phyloP scores from a whole-genome alignment of 2,888 invertebrate genomes.

The Rotaria sp. region DNA sequence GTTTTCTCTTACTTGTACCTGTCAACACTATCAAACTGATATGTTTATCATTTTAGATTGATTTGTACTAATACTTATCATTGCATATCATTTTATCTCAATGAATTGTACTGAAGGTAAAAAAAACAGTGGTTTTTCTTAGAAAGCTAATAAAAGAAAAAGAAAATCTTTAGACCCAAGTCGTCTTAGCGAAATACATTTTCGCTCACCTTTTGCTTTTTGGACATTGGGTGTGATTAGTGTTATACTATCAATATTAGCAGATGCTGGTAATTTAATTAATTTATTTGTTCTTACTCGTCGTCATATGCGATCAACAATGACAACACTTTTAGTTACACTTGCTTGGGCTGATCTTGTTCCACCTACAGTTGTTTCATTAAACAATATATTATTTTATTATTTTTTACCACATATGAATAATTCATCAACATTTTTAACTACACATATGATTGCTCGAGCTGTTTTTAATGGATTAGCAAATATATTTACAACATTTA shows the following conservation, averaged over 20 bases:
- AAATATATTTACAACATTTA: not conserved
- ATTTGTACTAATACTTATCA: not conserved
- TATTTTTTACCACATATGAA: not conserved
- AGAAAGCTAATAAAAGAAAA: no score
- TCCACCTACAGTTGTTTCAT: not conserved
- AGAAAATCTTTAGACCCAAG: not conserved
- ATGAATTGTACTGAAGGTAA: constrained; percentile 10
- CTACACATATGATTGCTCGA: not conserved
- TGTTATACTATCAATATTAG: not conserved
- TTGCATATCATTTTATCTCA: not conserved
- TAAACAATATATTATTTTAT: not conserved
- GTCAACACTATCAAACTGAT: not conserved
- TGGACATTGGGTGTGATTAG: not conserved
- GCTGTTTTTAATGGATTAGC: not conserved
- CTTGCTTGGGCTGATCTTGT: not conserved
- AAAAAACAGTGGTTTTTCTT: not conserved
- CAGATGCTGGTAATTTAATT: not conserved
- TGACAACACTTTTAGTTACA: not conserved
- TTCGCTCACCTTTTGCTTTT: not conserved
- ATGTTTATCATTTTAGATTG: not conserved
- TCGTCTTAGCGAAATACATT: not conserved
- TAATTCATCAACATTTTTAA: not conserved
- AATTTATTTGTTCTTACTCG: constrained; percentile 10
- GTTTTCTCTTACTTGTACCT: not conserved
- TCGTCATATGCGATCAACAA: not conserved